Evolutionary conservation across 2,797 vertebrate species (phyloP).

Genomic region (Pampus argenteus): DNA sequence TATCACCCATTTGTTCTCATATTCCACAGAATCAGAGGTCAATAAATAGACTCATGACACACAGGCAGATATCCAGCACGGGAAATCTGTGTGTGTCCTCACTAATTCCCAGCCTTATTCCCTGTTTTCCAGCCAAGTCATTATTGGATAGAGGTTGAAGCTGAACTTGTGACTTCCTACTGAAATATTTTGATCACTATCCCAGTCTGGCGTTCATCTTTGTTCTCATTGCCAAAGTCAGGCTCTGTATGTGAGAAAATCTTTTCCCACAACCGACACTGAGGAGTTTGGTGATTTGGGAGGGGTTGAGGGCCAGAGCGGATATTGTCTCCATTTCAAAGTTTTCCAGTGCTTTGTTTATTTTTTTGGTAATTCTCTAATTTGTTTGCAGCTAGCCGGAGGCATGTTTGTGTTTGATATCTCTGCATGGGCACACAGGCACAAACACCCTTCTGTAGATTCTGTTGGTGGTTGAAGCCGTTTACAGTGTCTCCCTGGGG

Average conservation of each 20-base stretch:
- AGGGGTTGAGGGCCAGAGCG: conserved; percentile 14
- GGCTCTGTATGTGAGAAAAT: conserved; percentile 74
- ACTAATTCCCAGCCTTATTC: conserved; percentile 43
- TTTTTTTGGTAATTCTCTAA: conserved; percentile 64
- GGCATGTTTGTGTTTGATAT: conserved; percentile 75
- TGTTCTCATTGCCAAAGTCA: conserved; percentile 69
- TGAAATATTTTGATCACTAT: conserved; percentile 71
- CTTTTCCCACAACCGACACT: conserved; percentile 74
- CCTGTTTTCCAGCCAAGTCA: conserved; percentile 57
- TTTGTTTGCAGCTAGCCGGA: conserved; percentile 68
- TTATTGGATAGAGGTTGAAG: conserved; percentile 59
- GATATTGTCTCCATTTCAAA: conserved; percentile 43
- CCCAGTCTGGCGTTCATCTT: conserved; percentile 71
- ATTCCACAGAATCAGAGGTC: conserved; percentile 48
- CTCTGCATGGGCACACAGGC: conserved; percentile 16
- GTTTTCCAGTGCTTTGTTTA: conserved; percentile 60
- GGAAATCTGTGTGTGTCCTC: conserved; percentile 43
- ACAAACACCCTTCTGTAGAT: conserved; percentile 53
- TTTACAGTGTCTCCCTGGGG: conserved; percentile 72
- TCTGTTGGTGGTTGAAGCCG: conserved; percentile 66
- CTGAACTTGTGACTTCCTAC: conserved; percentile 75
- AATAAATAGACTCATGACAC: conserved; percentile 42
- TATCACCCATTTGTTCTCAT: conserved; percentile 50
- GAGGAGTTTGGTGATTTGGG: conserved; percentile 35
- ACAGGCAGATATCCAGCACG: conserved; percentile 55